Evolutionary conservation across 1,140 invertebrate genomes (phyloP).

Genomic region (Aphelenchoides avenae): DNA sequence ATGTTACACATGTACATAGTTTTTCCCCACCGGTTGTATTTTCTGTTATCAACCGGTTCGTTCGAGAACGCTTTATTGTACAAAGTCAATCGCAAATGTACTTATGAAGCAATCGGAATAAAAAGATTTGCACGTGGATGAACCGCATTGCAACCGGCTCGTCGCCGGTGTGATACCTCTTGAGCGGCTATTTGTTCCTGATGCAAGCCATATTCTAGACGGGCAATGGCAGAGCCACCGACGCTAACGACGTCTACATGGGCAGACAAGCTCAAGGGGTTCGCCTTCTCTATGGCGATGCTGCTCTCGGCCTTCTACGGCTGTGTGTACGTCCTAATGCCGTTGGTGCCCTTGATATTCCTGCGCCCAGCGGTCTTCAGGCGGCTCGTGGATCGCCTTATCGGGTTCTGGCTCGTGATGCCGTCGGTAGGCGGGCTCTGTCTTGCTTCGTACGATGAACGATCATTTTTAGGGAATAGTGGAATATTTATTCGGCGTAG

Average conservation of each 20-base stretch:
- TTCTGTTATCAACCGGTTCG: background rate
- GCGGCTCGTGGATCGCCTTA: constrained; percentile 42
- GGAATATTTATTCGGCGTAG: constrained; percentile 60
- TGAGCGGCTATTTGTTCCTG: background rate
- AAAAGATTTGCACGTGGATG: too few species aligned
- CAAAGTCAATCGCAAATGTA: background rate
- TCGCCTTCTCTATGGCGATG: constrained; percentile 34
- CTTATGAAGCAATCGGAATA: too few species aligned
- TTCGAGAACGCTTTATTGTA: background rate
- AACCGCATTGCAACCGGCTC: background rate
- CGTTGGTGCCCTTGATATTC: constrained; percentile 39
- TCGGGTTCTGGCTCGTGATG: constrained; percentile 50
- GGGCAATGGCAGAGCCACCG: constrained; percentile 40
- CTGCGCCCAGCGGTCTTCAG: constrained; percentile 35
- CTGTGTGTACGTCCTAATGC: constrained; percentile 44
- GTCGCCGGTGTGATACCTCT: background rate
- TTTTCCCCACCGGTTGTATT: background rate
- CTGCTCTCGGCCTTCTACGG: constrained; percentile 50
- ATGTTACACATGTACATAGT: background rate
- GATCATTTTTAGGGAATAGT: constrained; percentile 63
- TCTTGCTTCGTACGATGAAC: background rate
- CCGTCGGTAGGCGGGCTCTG: constrained; percentile 36
- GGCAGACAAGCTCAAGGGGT: constrained; percentile 31
- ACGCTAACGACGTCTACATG: constrained; percentile 25
- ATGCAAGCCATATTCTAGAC: background rate